A percentile compares a stretch with the other conserved stretches of the same genome.
phyloP scores from a whole-genome alignment of 2,113 vertebrate species.

The Redunca redunca region DNA sequence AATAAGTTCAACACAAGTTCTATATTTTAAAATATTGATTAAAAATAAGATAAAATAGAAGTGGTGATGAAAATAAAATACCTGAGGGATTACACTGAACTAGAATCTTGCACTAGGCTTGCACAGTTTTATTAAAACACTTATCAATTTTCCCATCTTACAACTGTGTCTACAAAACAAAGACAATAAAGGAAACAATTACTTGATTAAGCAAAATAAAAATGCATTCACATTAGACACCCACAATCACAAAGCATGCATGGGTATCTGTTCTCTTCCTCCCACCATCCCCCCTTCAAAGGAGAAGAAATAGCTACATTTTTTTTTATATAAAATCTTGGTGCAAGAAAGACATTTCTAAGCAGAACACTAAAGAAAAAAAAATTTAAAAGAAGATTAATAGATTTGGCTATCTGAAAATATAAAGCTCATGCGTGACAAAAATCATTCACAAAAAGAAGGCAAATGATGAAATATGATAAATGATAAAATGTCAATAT shows the following conservation, averaged over 20 bases:
- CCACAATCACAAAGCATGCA: neutral
- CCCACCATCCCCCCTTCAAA: neutral
- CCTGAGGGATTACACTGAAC: neutral
- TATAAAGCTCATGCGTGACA: neutral
- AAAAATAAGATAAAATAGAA: conserved; percentile 14
- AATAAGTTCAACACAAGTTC: neutral
- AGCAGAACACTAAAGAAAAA: neutral
- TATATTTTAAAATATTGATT: conserved; percentile 23
- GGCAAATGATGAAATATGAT: neutral
- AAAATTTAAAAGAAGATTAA: neutral
- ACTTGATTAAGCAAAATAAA: conserved; percentile 55
- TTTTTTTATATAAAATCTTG: neutral
- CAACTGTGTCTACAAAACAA: conserved; percentile 35
- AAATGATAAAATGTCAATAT: neutral
- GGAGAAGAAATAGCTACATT: neutral
- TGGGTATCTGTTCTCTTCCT: conserved; percentile 10
- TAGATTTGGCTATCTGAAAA: neutral
- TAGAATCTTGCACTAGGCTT: conserved; percentile 14
- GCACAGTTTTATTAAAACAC: conserved; percentile 37
- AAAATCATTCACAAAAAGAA: neutral
- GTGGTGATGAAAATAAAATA: conserved; percentile 32
- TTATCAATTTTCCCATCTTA: conserved; percentile 26
- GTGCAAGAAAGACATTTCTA: neutral
- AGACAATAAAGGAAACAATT: conserved; percentile 35
- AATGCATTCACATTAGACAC: conserved; percentile 14